Conservation (phyloP, 2,113 vertebrate genomes). For the Urocitellus parryii region DNA sequence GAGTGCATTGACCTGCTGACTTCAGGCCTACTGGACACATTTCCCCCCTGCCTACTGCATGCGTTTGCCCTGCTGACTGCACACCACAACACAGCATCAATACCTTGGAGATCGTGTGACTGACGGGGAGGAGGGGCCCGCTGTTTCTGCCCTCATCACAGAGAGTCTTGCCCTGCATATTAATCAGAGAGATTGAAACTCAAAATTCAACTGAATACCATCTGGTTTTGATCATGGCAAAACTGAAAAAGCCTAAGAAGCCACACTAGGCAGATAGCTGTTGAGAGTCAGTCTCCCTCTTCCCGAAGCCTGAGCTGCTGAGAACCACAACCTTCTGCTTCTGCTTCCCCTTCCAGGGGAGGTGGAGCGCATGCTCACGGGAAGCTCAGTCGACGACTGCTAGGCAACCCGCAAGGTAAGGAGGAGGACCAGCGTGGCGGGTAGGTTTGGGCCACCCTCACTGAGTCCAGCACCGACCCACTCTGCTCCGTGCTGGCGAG, state of each 20-base stretch:
- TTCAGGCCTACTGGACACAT: too few relatives aligned
- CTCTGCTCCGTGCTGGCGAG: too few relatives aligned
- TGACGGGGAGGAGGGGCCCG: neutral
- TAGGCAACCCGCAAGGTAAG: rapidly evolving
- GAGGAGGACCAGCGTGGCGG: neutral
- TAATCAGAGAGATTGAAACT: too few relatives aligned
- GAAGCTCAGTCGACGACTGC: neutral
- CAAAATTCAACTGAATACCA: too few relatives aligned
- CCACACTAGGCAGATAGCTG: too few relatives aligned
- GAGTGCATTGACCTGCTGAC: too few relatives aligned
- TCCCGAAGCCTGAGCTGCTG: neutral
- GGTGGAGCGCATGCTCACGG: neutral
- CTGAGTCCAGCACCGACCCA: rapidly evolving
- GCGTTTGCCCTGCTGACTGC: too few relatives aligned
- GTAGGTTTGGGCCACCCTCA: rapidly evolving
- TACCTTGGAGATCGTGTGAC: neutral
- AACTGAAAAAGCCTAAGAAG: too few relatives aligned
- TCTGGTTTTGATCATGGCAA: neutral
- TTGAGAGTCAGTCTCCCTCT: rapidly evolving
- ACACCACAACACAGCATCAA: too few relatives aligned
- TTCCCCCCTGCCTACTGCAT: too few relatives aligned
- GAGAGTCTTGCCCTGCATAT: neutral
- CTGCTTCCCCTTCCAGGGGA: neutral
- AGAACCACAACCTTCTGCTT: rapidly evolving
- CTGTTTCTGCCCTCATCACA: neutral